These are phyloP conservation scores for Cotesia typhae DNA, from an alignment of 1,140 invertebrate species.

Conservation along the genomic window DNA sequence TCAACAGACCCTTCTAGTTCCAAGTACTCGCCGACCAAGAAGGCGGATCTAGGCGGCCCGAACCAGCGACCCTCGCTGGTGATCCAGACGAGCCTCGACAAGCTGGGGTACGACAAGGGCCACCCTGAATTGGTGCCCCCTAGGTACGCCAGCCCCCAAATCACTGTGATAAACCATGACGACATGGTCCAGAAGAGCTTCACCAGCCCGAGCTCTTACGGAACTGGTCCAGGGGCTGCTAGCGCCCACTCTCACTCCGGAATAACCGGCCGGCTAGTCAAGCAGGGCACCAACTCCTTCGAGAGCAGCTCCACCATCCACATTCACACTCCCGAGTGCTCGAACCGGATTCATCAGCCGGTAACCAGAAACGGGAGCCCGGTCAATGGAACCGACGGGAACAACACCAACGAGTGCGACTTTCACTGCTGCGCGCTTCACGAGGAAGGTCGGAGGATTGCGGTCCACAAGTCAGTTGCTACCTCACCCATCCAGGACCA, in stretches of 20 bases:
- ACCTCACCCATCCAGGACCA: constrained; percentile 90
- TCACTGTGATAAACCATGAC: constrained; percentile 90
- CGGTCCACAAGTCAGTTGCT: constrained; percentile 88
- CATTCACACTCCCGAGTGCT: constrained; percentile 85
- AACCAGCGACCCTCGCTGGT: constrained; percentile 73
- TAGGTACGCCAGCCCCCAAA: constrained; percentile 79
- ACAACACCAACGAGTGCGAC: constrained; percentile 80
- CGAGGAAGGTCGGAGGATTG: constrained; percentile 88
- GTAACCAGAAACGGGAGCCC: constrained; percentile 69
- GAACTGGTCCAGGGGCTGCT: constrained; percentile 33
- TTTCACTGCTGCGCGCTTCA: constrained; percentile 94
- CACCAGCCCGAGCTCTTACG: constrained; percentile 55
- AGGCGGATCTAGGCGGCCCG: constrained; percentile 64
- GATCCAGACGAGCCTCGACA: constrained; percentile 81
- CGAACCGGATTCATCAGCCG: constrained; percentile 76
- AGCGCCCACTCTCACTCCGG: constrained; percentile 42
- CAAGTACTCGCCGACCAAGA: constrained; percentile 74
- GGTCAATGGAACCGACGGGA: constrained; percentile 68
- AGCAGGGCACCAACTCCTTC: constrained; percentile 76
- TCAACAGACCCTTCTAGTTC: constrained; percentile 48
- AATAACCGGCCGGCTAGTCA: constrained; percentile 66
- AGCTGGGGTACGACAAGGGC: constrained; percentile 65
- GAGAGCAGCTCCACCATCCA: constrained; percentile 76
- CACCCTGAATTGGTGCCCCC: constrained; percentile 62
- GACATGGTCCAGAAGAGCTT: constrained; percentile 67